phyloP scores from a whole-genome alignment of 1,140 invertebrate species.

The Magallana angulata region DNA sequence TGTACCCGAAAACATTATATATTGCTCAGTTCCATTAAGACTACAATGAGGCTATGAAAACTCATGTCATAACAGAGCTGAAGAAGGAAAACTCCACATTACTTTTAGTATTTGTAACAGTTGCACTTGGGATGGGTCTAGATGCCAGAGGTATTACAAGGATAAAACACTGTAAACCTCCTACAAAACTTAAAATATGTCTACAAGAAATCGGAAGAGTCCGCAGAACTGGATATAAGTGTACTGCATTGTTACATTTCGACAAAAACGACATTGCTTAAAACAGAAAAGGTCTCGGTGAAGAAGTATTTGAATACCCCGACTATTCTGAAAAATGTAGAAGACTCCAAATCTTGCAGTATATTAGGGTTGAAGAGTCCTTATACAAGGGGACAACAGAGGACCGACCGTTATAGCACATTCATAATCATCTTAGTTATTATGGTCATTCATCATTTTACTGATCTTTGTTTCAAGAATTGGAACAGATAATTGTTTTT shows the following conservation, averaged over 20 bases:
- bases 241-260: slow-evolving; percentile 52
- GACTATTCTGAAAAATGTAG: too few species aligned
- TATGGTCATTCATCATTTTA: too few species aligned
- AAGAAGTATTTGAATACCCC: background rate
- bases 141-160: slow-evolving; percentile 54
- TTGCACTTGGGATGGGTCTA: slow-evolving; percentile 58
- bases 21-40: slow-evolving; percentile 54
- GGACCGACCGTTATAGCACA: background rate
- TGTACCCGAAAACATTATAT: slow-evolving; percentile 54
- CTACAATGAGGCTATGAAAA: slow-evolving; percentile 52
- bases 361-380: too few species aligned
- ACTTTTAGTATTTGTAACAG: slow-evolving; percentile 54
- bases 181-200: slow-evolving; percentile 59
- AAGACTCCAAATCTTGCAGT: background rate
- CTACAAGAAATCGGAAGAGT: slow-evolving; percentile 59
- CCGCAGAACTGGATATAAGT: slow-evolving; percentile 50
- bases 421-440: too few species aligned
- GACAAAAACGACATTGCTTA: slow-evolving; percentile 58
- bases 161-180: slow-evolving; percentile 58
- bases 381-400: background rate
- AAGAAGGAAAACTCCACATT: slow-evolving; percentile 45
- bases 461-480: too few species aligned
- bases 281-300: slow-evolving; percentile 42
- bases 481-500: too few species aligned
- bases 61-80: slow-evolving; percentile 48